Percentiles rank a stretch among this genome's conserved stretches.
Evolutionary conservation across 2,888 invertebrate species (phyloP).

Genomic region (Stegana nigrithorax): DNA sequence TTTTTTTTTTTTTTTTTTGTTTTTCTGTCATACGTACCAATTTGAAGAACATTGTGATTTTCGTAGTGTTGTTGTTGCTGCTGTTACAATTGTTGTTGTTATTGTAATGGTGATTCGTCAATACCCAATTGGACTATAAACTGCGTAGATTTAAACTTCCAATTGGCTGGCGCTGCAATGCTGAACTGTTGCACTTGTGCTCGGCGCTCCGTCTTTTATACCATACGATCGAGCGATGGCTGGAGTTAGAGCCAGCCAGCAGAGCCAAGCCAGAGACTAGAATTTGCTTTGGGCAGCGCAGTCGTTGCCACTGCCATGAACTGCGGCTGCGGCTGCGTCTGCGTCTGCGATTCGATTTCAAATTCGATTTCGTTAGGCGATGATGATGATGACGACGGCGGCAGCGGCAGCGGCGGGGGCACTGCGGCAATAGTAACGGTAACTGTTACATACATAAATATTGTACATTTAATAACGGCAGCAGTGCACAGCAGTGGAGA

Average conservation of each 20-base stretch:
- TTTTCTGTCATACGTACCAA: slow-evolving; percentile 65
- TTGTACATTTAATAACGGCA: no score
- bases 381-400: slow-evolving; percentile 19
- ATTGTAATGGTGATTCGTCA: slow-evolving; percentile 32
- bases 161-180: slow-evolving; percentile 66
- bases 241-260: slow-evolving; percentile 22
- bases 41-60: slow-evolving; percentile 65
- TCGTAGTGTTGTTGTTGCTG: slow-evolving; percentile 20
- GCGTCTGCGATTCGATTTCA: slow-evolving; percentile 22
- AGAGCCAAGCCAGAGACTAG: slow-evolving; percentile 29
- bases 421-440: no score
- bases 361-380: slow-evolving; percentile 28
- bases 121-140: slow-evolving; percentile 68
- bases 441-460: no score
- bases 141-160: slow-evolving; percentile 68
- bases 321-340: slow-evolving; percentile 28
- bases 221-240: no score
- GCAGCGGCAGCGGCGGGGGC: slow-evolving; percentile 31
- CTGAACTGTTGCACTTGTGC: slow-evolving; percentile 63
- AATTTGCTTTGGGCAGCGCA: slow-evolving; percentile 33
- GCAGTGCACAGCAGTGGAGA: no score
- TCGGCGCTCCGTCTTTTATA: slow-evolving; percentile 64
- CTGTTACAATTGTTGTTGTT: neutral
- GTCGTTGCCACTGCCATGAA: neutral
- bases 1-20: neutral